Percentiles rank a stretch among this genome's conserved stretches.
phyloP scores from a whole-genome alignment of 2,113 vertebrate species.

The Colaptes auratus region DNA sequence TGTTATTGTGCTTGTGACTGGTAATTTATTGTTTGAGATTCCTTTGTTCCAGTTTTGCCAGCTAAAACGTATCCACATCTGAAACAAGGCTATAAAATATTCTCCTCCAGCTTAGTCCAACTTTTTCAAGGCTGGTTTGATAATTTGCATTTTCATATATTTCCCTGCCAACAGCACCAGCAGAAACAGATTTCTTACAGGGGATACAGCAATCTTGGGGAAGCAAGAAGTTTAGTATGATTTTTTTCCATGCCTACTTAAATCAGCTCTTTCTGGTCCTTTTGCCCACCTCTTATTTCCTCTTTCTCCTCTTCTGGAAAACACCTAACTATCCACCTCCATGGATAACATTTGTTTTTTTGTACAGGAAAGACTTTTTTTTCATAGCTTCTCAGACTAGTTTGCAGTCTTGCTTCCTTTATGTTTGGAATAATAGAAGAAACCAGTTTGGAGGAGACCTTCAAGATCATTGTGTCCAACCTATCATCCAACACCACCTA shows the following conservation, averaged over 20 bases:
- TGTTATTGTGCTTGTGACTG: neutral
- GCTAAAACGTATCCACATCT: neutral
- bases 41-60: slow-evolving; percentile 22
- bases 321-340: neutral
- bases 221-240: neutral
- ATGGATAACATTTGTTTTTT: neutral
- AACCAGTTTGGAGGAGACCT: too few relatives aligned
- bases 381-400: neutral
- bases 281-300: neutral
- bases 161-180: neutral
- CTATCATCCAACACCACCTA: too few relatives aligned
- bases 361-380: neutral
- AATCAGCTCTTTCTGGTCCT: neutral
- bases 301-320: neutral
- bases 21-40: slow-evolving; percentile 30
- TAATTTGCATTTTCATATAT: slow-evolving; percentile 15
- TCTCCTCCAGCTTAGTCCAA: neutral
- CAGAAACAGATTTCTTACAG: slow-evolving; percentile 17
- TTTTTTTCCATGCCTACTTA: neutral
- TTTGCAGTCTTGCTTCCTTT: neutral
- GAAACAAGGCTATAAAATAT: neutral
- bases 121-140: neutral
- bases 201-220: neutral
- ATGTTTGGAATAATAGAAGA: neutral
- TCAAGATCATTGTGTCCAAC: too few relatives aligned